Evolutionary conservation across 2,113 vertebrate genomes (phyloP).

Genomic region (Alexandromys fortis): DNA sequence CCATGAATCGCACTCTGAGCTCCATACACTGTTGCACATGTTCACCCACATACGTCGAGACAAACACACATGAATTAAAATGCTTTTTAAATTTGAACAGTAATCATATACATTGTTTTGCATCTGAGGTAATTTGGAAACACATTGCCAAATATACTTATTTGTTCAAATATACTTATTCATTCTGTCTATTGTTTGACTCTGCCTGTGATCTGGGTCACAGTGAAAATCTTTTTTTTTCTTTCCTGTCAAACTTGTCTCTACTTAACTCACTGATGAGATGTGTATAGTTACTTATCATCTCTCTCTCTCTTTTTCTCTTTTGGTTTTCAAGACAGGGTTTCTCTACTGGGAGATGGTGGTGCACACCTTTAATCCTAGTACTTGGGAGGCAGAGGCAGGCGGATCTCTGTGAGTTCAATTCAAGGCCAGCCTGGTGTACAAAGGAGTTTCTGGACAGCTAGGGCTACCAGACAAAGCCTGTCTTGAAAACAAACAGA

Average conservation of each 20-base stretch:
- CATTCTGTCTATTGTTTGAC: neutral
- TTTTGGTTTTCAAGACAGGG: too few relatives aligned
- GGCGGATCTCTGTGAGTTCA: too few relatives aligned
- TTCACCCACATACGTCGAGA: neutral
- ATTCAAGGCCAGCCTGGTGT: too few relatives aligned
- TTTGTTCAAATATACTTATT: neutral
- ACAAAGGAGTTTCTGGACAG: too few relatives aligned
- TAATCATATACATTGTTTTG: neutral
- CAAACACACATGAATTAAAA: neutral
- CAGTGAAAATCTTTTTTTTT: neutral
- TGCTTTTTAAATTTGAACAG: neutral
- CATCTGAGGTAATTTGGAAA: neutral
- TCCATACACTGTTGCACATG: neutral
- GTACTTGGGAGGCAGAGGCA: too few relatives aligned
- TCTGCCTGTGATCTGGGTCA: neutral
- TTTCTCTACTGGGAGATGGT: too few relatives aligned
- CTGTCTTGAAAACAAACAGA: too few relatives aligned
- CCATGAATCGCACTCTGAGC: neutral
- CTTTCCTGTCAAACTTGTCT: neutral
- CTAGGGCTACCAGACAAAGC: too few relatives aligned
- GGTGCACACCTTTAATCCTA: too few relatives aligned
- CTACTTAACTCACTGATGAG: neutral
- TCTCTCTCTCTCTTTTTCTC: neutral
- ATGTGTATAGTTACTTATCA: neutral
- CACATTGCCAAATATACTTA: neutral